Evolutionary conservation across 2,888 invertebrate species (phyloP).

Genomic region (Ormyrus rosae): DNA sequence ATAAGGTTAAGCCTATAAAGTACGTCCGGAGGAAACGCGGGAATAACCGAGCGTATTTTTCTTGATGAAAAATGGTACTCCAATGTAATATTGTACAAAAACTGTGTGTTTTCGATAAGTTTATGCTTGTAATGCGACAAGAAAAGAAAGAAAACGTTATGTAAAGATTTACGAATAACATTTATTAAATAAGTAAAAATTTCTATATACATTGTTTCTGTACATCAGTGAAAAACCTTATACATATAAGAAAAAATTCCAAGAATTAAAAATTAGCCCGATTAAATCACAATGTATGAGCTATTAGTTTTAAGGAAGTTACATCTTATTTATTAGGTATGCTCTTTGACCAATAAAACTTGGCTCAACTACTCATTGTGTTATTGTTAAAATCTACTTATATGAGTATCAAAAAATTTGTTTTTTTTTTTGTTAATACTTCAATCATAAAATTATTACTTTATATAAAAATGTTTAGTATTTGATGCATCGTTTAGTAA

Average conservation of each 20-base stretch:
- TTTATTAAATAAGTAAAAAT: constrained; percentile 66
- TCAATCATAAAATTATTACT: constrained; percentile 24
- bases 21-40: constrained; percentile 32
- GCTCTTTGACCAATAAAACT: not conserved
- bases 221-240: constrained; percentile 45
- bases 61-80: constrained; percentile 49
- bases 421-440: constrained; percentile 12
- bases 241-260: constrained; percentile 19
- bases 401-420: not conserved
- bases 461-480: not conserved
- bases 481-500: too few relatives aligned
- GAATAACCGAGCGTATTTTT: constrained; percentile 41
- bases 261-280: constrained; percentile 3
- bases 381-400: too few relatives aligned
- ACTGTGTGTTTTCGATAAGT: constrained; percentile 58
- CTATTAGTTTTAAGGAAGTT: not conserved
- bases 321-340: not conserved
- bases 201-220: constrained; percentile 64
- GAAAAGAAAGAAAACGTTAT: constrained; percentile 58
- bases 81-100: constrained; percentile 58
- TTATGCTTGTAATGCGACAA: constrained; percentile 57
- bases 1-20: constrained; percentile 21
- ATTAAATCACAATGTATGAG: constrained; percentile 12
- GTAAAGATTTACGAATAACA: constrained; percentile 60
- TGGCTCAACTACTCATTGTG: constrained; percentile 17